A percentile compares a stretch with the other conserved stretches of the same genome.
Evolutionary conservation across 2,888 invertebrate species (phyloP).

Genomic region (Tipula helvola): DNA sequence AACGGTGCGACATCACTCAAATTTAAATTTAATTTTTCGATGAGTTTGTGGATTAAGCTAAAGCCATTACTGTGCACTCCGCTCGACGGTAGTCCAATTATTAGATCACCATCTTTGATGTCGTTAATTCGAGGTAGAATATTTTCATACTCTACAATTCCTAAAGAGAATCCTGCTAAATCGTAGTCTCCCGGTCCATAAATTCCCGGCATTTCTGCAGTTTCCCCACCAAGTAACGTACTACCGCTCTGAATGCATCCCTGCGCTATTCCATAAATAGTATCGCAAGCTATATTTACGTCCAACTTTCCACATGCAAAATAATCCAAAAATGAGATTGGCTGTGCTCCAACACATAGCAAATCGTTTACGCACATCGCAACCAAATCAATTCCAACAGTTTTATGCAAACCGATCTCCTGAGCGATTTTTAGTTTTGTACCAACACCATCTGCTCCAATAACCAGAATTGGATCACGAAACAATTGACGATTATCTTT

Average conservation of each 20-base stretch:
- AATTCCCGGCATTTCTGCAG: constrained; percentile 91
- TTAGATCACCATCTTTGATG: constrained; percentile 62
- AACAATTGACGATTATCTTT: constrained; percentile 38
- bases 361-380: constrained; percentile 99
- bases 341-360: constrained; percentile 88
- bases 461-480: constrained; percentile 74
- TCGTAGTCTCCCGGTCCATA: constrained; percentile 82
- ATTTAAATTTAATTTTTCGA: constrained; percentile 54
- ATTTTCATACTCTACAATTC: constrained; percentile 67
- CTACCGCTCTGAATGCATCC: constrained; percentile 77
- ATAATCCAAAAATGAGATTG: constrained; percentile 93
- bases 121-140: constrained; percentile 61
- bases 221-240: constrained; percentile 87
- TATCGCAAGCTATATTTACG: constrained; percentile 49
- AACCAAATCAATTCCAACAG: constrained; percentile 88
- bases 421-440: constrained; percentile 92
- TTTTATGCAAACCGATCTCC: constrained; percentile 56
- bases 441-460: constrained; percentile 97
- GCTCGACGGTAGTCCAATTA: constrained; percentile 81
- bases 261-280: constrained; percentile 69
- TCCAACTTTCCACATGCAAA: constrained; percentile 76
- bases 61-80: constrained; percentile 97
- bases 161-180: constrained; percentile 91
- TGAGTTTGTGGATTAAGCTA: constrained; percentile 77
- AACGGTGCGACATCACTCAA: constrained; percentile 61